phyloP scores from a whole-genome alignment of 2,888 invertebrate species.

The Melitaea athalia region DNA sequence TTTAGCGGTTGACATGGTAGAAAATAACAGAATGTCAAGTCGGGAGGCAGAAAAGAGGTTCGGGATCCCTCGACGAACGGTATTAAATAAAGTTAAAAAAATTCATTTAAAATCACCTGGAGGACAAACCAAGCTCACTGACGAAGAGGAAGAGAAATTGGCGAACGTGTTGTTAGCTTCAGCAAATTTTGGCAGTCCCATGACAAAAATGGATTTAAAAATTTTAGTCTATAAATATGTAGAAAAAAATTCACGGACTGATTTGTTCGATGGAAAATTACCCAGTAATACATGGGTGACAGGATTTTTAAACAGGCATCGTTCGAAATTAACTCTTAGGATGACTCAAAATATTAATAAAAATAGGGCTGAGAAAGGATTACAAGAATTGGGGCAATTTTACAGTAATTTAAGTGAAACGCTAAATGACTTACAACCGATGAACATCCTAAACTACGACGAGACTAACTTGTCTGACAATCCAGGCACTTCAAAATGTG shows the following conservation, averaged over 20 bases:
- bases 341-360: slow-evolving; percentile 24
- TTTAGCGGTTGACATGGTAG: slow-evolving; percentile 1
- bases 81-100: no score
- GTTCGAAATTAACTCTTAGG: not conserved
- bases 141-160: no score
- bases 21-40: slow-evolving; percentile 15
- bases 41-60: slow-evolving; percentile 14
- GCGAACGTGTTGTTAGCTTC: no score
- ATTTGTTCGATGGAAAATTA: slow-evolving; percentile 11
- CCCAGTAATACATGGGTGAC: not conserved
- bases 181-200: no score
- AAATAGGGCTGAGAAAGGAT: slow-evolving; percentile 12
- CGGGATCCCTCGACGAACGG: slow-evolving; percentile 35
- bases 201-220: no score
- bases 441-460: not conserved
- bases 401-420: not conserved
- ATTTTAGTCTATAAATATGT: no score
- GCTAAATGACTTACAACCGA: not conserved
- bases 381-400: not conserved
- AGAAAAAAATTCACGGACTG: no score
- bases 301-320: not conserved
- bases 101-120: no score
- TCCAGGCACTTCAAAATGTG: not conserved
- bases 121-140: no score
- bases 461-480: not conserved